These are phyloP conservation scores for Teleogryllus occipitalis DNA, from an alignment of 1,140 invertebrate species.

Conservation along the genomic window DNA sequence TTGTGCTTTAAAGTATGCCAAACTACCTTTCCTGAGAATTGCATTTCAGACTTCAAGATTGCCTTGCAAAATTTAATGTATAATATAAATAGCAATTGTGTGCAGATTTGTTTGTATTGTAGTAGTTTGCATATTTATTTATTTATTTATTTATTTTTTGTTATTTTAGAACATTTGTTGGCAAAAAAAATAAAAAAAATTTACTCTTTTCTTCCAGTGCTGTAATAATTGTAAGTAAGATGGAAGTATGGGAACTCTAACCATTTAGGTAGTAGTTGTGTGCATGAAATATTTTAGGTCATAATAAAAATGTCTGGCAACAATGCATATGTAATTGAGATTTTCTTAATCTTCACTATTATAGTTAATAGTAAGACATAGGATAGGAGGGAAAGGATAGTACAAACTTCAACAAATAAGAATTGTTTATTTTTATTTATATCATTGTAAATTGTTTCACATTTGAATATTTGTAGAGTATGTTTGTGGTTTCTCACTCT, in stretches of 20 bases:
- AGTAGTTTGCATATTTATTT: background rate
- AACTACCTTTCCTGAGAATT: background rate
- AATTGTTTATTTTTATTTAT: background rate
- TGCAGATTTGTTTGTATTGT: background rate
- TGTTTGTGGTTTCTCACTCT: too few relatives aligned
- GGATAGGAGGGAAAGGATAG: too few relatives aligned
- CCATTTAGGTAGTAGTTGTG: too few relatives aligned
- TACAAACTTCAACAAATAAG: too few relatives aligned
- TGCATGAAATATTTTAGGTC: background rate
- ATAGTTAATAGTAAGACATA: background rate
- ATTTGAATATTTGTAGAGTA: too few relatives aligned
- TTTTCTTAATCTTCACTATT: background rate
- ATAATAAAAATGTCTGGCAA: background rate
- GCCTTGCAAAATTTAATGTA: background rate
- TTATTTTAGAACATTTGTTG: background rate
- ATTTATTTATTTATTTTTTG: too few relatives aligned
- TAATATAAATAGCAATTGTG: conserved; percentile 3
- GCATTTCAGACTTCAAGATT: background rate
- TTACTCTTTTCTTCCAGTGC: background rate
- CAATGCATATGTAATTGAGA: background rate
- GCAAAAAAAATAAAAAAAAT: background rate
- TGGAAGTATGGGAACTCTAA: background rate
- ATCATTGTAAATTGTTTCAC: background rate
- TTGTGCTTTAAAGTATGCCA: too few relatives aligned
- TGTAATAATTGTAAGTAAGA: background rate